Evolutionary conservation across 37 sponge, comb jelly and placozoan genomes (phyloP).

Genomic region (Aphrocallistes beatrix): DNA sequence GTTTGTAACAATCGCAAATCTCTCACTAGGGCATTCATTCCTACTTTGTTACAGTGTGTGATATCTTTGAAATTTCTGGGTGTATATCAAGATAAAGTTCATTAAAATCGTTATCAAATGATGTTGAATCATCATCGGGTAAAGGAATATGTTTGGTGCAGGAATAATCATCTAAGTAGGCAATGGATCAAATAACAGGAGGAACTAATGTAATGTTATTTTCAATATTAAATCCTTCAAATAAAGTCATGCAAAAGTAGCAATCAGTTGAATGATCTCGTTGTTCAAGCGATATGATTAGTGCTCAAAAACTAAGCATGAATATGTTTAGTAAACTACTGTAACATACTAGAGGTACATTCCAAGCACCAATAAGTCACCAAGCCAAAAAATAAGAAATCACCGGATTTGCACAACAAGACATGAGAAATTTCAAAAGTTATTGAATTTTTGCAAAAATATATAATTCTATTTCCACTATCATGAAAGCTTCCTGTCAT

Average conservation of each 20-base stretch:
- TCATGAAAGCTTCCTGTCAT: too few relatives aligned
- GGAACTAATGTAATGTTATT: neutral
- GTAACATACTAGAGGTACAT: too few relatives aligned
- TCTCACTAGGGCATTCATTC: conserved; percentile 12
- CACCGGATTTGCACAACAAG: too few relatives aligned
- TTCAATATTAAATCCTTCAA: neutral
- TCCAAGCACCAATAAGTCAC: too few relatives aligned
- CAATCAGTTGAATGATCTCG: too few relatives aligned
- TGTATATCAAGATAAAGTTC: neutral
- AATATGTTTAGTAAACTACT: too few relatives aligned
- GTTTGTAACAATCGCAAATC: neutral
- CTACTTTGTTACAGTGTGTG: neutral
- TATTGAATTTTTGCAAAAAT: too few relatives aligned
- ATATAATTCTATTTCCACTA: too few relatives aligned
- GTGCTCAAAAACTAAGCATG: too few relatives aligned
- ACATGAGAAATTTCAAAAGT: too few relatives aligned
- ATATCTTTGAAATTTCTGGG: neutral
- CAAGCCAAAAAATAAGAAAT: too few relatives aligned
- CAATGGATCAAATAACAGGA: neutral
- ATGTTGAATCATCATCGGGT: conserved; percentile 6
- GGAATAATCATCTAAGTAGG: conserved; percentile 17
- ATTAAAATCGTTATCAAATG: neutral
- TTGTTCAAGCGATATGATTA: too few relatives aligned
- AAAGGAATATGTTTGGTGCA: conserved; percentile 8
- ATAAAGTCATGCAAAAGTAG: neutral